Evolutionary conservation across 2,113 vertebrate genomes (phyloP).

Genomic region (Benitochromis conjunctus): DNA sequence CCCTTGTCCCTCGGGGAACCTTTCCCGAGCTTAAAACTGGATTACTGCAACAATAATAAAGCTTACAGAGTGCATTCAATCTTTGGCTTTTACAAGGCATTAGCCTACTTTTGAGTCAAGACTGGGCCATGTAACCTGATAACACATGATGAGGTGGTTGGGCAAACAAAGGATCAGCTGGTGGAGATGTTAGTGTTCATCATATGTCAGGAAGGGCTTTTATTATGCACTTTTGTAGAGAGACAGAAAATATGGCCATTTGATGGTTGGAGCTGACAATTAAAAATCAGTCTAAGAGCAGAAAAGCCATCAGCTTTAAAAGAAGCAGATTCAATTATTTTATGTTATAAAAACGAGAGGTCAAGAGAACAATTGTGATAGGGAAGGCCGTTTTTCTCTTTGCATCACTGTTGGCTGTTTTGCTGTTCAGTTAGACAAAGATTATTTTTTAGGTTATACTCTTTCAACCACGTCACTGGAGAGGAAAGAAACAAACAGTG

Average conservation of each 20-base stretch:
- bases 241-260: neutral
- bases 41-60: neutral
- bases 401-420: neutral
- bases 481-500: neutral
- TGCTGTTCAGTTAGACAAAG: neutral
- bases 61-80: conserved; percentile 1
- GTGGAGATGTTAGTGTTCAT: neutral
- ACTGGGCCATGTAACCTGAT: conserved; percentile 13
- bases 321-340: neutral
- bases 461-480: neutral
- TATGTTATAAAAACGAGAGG: neutral
- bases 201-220: neutral
- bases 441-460: neutral
- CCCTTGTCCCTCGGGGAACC: neutral
- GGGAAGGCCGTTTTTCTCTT: neutral
- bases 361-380: neutral
- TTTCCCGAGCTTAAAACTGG: neutral
- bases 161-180: neutral
- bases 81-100: conserved; percentile 6
- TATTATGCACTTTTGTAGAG: neutral
- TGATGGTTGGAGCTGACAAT: neutral
- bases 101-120: conserved; percentile 4
- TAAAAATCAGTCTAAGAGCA: neutral
- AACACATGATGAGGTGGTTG: neutral
- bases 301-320: neutral